Conservation (phyloP, 2,888 invertebrate genomes). For the Parnassius glacialis region DNA sequence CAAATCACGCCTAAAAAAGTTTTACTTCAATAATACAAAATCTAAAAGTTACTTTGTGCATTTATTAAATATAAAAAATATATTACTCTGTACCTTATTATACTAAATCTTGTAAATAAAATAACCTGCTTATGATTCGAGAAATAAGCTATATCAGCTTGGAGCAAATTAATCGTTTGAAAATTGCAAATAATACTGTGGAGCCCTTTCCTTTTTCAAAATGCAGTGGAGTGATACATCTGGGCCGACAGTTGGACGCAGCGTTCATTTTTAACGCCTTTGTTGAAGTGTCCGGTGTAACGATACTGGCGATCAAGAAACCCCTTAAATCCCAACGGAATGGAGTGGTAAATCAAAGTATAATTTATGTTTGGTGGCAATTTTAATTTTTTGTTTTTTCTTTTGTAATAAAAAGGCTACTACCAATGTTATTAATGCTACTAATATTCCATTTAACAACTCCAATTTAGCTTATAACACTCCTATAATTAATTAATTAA, state of each 20-base stretch:
- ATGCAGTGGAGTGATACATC: constrained; percentile 62
- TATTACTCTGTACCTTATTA: too few relatives aligned
- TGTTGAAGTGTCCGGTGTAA: constrained; percentile 60
- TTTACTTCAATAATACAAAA: too few relatives aligned
- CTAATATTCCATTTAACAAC: too few relatives aligned
- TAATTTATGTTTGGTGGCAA: constrained; percentile 56
- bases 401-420: too few relatives aligned
- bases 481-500: too few relatives aligned
- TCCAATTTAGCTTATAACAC: too few relatives aligned
- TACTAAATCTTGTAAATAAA: too few relatives aligned
- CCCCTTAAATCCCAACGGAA: constrained; percentile 39
- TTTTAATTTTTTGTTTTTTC: too few relatives aligned
- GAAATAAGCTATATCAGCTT: neutral
- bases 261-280: constrained; percentile 73
- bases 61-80: too few relatives aligned
- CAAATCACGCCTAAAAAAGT: too few relatives aligned
- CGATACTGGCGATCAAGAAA: constrained; percentile 36
- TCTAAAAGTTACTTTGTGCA: too few relatives aligned
- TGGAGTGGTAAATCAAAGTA: constrained; percentile 56
- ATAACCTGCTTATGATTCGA: neutral
- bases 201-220: constrained; percentile 32
- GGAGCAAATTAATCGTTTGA: constrained; percentile 33
- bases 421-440: too few relatives aligned
- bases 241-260: constrained; percentile 56
- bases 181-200: constrained; percentile 37